Base-by-base conservation (phyloP, 2,888 invertebrate species). In the Seira musarum region DNA sequence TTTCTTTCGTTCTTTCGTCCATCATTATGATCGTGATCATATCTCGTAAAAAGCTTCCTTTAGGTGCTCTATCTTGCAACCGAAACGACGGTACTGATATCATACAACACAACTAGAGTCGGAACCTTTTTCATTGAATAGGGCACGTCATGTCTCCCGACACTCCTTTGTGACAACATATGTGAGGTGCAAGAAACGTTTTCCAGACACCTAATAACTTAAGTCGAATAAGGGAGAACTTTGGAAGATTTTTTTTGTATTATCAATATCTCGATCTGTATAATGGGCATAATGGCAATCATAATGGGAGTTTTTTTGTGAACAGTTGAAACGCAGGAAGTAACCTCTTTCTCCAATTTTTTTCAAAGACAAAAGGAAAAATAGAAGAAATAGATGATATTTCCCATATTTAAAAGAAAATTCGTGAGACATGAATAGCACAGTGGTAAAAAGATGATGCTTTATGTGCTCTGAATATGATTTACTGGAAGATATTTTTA, bases 71-170 rank as follows among this genome's bases (percentile, higher is more conserved):
- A 30, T 30, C 30, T 8, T 30, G 2, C 30, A 30, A 30, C 2
- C 30, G 30, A 30, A 30, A 30, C 8, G 30, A 30, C 30, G 30
- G 30, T 30, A 5, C 30, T 30, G 30, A 30, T 30, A 30, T 30
- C 3, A 30, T 30, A 30, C 8, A 30, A 30, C 30, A n/a, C n/a
- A n/a, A n/a, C n/a, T n/a, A n/a, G n/a, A n/a, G n/a, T 25, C 68
- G 57, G 57, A 60, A 71, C 21, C 1, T 17, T 76, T 15, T 22
- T 21, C 30, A 10, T 15, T 73, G 64, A 80, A 73, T 80, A 63
- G 61, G 73, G 73, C 30, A 17, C 73, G 80, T 74, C 73, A 79
- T 79, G 79, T 72, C 24, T n/a, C 63, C 60, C 72, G 60, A 72
- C 78, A 79, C 78, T 65, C 35, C 30, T n/a, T 22, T 61, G 17